Conservation (phyloP, 2,113 vertebrate species). For the Okapia johnstoni region DNA sequence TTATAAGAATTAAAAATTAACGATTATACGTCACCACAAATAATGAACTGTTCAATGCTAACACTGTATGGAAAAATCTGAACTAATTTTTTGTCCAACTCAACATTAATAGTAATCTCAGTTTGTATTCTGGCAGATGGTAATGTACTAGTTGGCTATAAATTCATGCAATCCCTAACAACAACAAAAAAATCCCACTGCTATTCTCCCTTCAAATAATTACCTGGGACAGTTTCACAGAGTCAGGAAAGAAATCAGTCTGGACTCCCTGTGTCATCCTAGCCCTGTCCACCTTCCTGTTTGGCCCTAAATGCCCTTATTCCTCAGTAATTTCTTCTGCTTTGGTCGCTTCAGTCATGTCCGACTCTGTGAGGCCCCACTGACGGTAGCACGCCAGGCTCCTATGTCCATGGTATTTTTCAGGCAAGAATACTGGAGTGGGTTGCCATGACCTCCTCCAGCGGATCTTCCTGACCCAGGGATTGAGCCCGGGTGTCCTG, state of each 20-base stretch:
- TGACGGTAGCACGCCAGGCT: not conserved
- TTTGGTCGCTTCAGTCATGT: not conserved
- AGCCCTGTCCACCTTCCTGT: rapidly evolving
- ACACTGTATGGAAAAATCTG: not conserved
- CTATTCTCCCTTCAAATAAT: not conserved
- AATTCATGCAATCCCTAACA: not conserved
- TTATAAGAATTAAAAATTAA: not conserved
- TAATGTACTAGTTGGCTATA: not conserved
- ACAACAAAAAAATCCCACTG: not conserved
- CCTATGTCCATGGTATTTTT: not conserved
- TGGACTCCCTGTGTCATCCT: rapidly evolving
- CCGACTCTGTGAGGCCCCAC: rapidly evolving
- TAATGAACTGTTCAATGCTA: not conserved
- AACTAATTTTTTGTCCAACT: not conserved
- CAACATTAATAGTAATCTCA: not conserved
- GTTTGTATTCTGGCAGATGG: not conserved
- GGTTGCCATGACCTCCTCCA: not conserved
- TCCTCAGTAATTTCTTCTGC: not conserved
- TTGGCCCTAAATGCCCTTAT: not conserved
- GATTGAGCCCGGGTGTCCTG: not conserved
- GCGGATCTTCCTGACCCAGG: not conserved
- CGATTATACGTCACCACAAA: not conserved
- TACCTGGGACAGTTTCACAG: not conserved
- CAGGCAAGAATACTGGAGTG: not conserved
- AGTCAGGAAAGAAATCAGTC: not conserved